Conservation (phyloP, 2,797 vertebrate genomes). For the Neopelma chrysocephalum region DNA sequence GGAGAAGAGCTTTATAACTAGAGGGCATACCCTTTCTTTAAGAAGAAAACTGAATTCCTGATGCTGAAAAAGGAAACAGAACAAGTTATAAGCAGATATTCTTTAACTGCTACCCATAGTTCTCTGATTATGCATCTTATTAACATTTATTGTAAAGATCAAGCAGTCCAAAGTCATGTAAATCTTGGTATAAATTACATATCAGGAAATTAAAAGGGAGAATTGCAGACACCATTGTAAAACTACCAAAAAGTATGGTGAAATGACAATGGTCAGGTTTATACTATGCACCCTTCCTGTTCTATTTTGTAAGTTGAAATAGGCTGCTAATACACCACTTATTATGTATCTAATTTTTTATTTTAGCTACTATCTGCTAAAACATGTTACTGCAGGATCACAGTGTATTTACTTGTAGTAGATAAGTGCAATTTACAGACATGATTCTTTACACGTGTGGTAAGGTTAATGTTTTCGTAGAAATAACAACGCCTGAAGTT, state of each 20-base stretch:
- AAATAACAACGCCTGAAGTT: background rate
- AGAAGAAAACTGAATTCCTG: constrained; percentile 98
- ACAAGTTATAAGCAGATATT: background rate
- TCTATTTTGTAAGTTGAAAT: background rate
- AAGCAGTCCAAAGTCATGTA: background rate
- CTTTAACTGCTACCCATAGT: background rate
- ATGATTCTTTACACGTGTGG: background rate
- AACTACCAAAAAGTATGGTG: background rate
- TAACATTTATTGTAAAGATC: background rate
- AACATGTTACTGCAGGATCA: background rate
- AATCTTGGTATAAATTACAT: background rate
- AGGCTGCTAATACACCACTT: background rate
- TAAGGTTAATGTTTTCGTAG: background rate
- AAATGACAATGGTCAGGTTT: background rate
- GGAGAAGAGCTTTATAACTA: constrained; percentile 99
- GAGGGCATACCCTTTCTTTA: constrained; percentile 97
- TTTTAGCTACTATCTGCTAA: background rate
- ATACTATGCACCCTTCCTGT: background rate
- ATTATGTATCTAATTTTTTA: background rate
- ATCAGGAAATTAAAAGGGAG: background rate
- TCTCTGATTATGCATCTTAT: background rate
- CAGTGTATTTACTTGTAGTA: background rate
- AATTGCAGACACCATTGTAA: background rate
- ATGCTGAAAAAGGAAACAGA: constrained; percentile 80
- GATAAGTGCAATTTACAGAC: background rate